A percentile compares a stretch with the other conserved stretches of the same genome.
phyloP scores from a whole-genome alignment of 2,797 vertebrate genomes.

The Sebastes hopkinsi region DNA sequence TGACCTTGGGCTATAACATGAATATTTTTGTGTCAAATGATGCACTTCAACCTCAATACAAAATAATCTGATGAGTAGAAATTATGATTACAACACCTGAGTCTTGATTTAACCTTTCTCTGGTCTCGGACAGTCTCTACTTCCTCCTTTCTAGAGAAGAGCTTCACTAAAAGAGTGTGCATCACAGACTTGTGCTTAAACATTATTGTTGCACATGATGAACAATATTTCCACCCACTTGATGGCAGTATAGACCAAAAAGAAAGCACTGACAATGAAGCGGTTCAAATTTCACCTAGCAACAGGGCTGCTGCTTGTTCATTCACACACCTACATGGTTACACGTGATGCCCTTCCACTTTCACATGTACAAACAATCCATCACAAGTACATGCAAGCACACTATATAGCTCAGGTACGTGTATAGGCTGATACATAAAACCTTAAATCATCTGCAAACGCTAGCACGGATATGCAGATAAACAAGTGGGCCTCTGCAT shows the following conservation, averaged over 20 bases:
- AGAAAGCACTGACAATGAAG: not conserved
- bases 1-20: not conserved
- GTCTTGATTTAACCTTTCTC: not conserved
- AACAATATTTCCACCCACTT: slow-evolving; percentile 29
- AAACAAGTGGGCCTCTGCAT: not conserved
- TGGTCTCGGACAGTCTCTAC: not conserved
- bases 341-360: slow-evolving; percentile 64
- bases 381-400: slow-evolving; percentile 47
- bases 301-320: slow-evolving; percentile 71
- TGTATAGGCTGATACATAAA: not conserved
- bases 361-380: slow-evolving; percentile 67
- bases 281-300: slow-evolving; percentile 70
- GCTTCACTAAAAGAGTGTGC: not conserved
- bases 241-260: slow-evolving; percentile 54
- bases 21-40: not conserved
- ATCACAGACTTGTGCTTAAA: not conserved
- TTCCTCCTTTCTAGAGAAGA: not conserved
- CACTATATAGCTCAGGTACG: not conserved
- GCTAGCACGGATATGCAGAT: not conserved
- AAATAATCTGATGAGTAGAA: not conserved
- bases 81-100: not conserved
- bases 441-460: not conserved
- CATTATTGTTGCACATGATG: not conserved
- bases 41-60: not conserved
- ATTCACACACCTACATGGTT: slow-evolving; percentile 74